phyloP scores from a whole-genome alignment of 1,140 invertebrate species.

The Hycleus cichorii region DNA sequence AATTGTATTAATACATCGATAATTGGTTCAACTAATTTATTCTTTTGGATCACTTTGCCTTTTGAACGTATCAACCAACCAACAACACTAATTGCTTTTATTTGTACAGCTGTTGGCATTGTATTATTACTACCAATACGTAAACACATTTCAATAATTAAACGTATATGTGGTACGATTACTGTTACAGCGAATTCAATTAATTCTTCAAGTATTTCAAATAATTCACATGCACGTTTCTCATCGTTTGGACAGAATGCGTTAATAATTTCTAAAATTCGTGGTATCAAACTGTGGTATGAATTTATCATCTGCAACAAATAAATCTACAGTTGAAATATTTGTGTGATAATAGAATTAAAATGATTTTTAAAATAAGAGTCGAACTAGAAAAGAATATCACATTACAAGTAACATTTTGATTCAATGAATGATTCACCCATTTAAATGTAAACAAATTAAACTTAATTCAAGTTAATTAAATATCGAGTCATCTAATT shows the following conservation, averaged over 20 bases:
- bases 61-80: constrained; percentile 57
- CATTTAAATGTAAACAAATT: too few species aligned
- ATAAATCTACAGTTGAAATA: neutral
- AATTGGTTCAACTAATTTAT: constrained; percentile 65
- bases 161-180: constrained; percentile 57
- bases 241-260: constrained; percentile 50
- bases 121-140: constrained; percentile 50
- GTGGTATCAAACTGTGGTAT: constrained; percentile 56
- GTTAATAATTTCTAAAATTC: constrained; percentile 52
- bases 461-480: too few species aligned
- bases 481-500: too few species aligned
- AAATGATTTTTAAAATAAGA: too few species aligned
- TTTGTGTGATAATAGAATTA: too few species aligned
- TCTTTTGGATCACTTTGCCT: constrained; percentile 67
- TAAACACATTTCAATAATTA: constrained; percentile 60
- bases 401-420: too few species aligned
- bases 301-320: constrained; percentile 48
- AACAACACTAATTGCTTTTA: constrained; percentile 61
- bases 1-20: constrained; percentile 60
- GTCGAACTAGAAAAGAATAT: too few species aligned
- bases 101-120: constrained; percentile 51
- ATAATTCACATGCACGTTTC: constrained; percentile 51
- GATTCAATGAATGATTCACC: too few species aligned
- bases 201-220: constrained; percentile 68
- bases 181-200: constrained; percentile 58